Conservation (phyloP, 2,797 vertebrate genomes). For the Sebastes oblongus region DNA sequence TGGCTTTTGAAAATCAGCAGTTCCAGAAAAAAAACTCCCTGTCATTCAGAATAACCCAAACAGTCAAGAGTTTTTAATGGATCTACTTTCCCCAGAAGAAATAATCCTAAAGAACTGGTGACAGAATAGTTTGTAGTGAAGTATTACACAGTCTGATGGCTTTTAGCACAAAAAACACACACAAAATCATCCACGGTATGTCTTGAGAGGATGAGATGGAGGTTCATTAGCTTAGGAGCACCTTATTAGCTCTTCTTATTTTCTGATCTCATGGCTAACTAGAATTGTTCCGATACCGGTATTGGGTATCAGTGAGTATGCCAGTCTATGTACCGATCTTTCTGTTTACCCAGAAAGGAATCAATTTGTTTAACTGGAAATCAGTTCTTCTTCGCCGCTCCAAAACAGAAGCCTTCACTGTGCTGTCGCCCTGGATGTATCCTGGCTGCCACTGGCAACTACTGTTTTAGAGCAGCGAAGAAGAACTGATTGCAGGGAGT, state of each 20-base stretch:
- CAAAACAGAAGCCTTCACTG: too few species aligned
- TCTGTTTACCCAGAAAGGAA: too few species aligned
- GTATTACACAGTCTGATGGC: not conserved
- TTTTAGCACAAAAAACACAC: not conserved
- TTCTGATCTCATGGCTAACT: not conserved
- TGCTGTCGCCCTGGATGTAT: too few species aligned
- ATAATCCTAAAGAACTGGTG: not conserved
- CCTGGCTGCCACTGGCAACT: too few species aligned
- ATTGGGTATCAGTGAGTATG: too few species aligned
- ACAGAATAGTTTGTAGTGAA: not conserved
- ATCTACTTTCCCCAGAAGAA: not conserved
- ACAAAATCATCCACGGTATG: not conserved
- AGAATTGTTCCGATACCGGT: too few species aligned
- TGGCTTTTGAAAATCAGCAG: not conserved
- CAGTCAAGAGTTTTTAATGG: not conserved
- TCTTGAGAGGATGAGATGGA: not conserved
- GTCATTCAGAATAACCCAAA: not conserved
- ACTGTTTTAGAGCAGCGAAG: too few species aligned
- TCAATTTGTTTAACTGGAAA: too few species aligned
- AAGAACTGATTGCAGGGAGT: too few species aligned
- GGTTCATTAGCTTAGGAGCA: not conserved
- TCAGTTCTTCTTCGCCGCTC: too few species aligned
- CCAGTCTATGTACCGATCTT: too few species aligned
- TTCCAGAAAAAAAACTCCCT: not conserved
- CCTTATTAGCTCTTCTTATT: not conserved